Conservation (phyloP, 2,113 vertebrate genomes). For the Solea solea region DNA sequence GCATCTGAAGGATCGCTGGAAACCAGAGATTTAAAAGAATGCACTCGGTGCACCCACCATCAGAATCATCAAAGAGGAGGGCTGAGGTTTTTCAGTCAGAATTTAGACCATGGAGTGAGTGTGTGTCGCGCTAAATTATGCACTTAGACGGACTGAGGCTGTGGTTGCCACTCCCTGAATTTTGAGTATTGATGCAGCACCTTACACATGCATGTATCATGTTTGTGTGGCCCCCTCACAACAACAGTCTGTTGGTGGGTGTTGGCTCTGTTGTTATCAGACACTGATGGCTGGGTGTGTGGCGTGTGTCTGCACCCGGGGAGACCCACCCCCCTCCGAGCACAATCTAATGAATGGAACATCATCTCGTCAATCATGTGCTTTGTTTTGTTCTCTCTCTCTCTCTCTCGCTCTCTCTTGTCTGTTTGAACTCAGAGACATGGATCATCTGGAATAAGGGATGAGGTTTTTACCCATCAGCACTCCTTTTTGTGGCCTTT, state of each 20-base stretch:
- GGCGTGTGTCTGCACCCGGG: constrained; percentile 55
- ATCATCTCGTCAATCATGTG: constrained; percentile 68
- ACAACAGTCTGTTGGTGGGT: constrained; percentile 40
- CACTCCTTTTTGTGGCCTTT: constrained; percentile 27
- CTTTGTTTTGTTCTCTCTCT: constrained; percentile 66
- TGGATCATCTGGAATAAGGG: constrained; percentile 45
- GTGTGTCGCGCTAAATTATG: not conserved
- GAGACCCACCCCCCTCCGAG: constrained; percentile 60
- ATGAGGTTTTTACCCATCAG: constrained; percentile 55
- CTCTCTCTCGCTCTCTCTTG: not conserved
- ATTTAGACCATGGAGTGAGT: not conserved
- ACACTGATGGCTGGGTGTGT: constrained; percentile 52
- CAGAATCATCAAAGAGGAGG: constrained; percentile 8
- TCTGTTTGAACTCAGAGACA: constrained; percentile 64
- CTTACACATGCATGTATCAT: not conserved
- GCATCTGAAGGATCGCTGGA: constrained; percentile 27
- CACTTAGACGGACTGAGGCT: not conserved
- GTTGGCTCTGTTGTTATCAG: constrained; percentile 52
- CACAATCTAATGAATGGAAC: constrained; percentile 76
- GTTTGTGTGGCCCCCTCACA: constrained; percentile 11
- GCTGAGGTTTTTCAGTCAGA: not conserved
- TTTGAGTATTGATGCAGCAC: not conserved
- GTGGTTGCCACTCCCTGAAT: not conserved
- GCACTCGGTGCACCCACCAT: not conserved
- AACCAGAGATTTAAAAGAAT: constrained; percentile 27